These are phyloP conservation scores for Drosophila willistoni DNA, from an alignment of 1,140 invertebrate species.

Conservation along the genomic window DNA sequence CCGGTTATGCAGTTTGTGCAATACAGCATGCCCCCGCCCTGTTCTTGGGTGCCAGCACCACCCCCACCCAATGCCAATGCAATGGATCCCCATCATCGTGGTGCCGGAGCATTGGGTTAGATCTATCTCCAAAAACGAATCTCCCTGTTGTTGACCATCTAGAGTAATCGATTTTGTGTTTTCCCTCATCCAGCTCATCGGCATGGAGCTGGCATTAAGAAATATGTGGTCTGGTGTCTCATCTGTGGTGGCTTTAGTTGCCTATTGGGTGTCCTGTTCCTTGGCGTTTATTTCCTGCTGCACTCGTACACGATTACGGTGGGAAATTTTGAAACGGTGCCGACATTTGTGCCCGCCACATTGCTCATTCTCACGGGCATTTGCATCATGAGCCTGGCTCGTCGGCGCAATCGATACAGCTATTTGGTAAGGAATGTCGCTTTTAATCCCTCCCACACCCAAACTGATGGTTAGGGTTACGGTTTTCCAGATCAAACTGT, in stretches of 20 bases:
- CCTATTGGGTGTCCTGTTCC: slow-evolving; percentile 89
- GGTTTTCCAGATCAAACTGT: slow-evolving; percentile 90
- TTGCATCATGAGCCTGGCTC: slow-evolving; percentile 92
- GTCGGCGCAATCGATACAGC: slow-evolving; percentile 92
- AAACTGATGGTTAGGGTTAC: no score
- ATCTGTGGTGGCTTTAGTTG: slow-evolving; percentile 89
- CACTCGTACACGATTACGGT: slow-evolving; percentile 91
- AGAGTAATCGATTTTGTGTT: neutral
- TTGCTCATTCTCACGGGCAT: slow-evolving; percentile 93
- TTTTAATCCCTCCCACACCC: neutral
- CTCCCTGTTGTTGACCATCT: no score
- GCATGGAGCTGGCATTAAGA: slow-evolving; percentile 84
- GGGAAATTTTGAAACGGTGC: slow-evolving; percentile 92
- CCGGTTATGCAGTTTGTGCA: slow-evolving; percentile 86
- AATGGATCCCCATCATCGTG: slow-evolving; percentile 60
- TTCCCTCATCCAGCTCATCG: no score
- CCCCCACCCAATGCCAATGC: slow-evolving; percentile 50
- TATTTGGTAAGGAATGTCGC: slow-evolving; percentile 88
- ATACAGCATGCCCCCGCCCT: slow-evolving; percentile 84
- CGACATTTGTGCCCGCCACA: slow-evolving; percentile 91
- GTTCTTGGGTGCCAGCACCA: slow-evolving; percentile 83
- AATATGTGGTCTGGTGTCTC: slow-evolving; percentile 91
- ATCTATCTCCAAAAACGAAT: neutral
- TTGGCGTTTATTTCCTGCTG: slow-evolving; percentile 90
- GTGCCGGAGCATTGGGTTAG: slow-evolving; percentile 48